Conservation (phyloP, 2,113 vertebrate genomes). For the Clupea harengus region DNA sequence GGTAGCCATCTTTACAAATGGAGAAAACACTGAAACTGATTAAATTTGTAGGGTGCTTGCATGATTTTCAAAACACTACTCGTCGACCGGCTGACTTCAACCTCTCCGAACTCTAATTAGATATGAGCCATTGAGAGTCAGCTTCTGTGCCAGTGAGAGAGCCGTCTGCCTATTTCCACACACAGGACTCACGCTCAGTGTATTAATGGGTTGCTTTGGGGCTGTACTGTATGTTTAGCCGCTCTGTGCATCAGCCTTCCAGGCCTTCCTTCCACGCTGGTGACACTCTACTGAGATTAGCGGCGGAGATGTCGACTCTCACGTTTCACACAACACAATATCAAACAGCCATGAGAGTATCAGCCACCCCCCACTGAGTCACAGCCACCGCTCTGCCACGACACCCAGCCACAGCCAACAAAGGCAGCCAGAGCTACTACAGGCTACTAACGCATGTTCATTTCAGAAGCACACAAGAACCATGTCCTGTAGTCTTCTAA, state of each 20-base stretch:
- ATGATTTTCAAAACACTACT: conserved; percentile 64
- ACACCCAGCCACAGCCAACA: not conserved
- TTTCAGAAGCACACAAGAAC: not conserved
- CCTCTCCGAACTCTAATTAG: conserved; percentile 76
- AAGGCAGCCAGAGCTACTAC: not conserved
- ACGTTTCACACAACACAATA: conserved; percentile 1
- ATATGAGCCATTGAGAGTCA: conserved; percentile 75
- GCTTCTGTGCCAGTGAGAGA: conserved; percentile 66
- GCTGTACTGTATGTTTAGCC: conserved; percentile 45
- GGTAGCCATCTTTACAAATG: not conserved
- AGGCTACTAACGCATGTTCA: not conserved
- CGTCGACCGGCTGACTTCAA: conserved; percentile 72
- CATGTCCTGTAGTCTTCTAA: too few species aligned
- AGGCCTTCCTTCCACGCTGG: conserved; percentile 48
- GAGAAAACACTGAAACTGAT: not conserved
- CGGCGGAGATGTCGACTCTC: conserved; percentile 39
- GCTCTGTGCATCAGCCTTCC: conserved; percentile 44
- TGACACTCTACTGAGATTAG: conserved; percentile 49
- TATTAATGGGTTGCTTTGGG: conserved; percentile 69
- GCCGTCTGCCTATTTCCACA: conserved; percentile 71
- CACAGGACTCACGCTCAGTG: conserved; percentile 71
- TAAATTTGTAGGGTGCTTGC: not conserved
- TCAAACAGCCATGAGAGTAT: conserved; percentile 1
- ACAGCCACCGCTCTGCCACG: not conserved
- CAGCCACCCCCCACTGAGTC: not conserved